Evolutionary conservation across 2,797 vertebrate species (phyloP).

Genomic region (Heterohyrax brucei): DNA sequence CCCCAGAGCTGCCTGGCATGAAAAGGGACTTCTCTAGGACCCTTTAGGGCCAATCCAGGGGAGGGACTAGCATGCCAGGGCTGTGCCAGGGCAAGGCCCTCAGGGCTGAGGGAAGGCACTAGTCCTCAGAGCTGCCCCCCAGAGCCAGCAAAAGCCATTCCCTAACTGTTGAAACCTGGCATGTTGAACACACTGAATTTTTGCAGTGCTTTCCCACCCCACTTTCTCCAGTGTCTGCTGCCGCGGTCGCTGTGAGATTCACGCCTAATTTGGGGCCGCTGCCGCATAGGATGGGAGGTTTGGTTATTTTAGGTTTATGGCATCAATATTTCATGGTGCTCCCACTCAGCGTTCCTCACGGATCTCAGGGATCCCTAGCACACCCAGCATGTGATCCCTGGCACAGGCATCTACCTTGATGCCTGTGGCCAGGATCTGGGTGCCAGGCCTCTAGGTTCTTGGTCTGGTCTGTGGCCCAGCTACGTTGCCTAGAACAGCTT

Average conservation of each 20-base stretch:
- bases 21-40: background rate
- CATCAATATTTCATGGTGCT: slow-evolving; percentile 47
- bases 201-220: background rate
- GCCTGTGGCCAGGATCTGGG: background rate
- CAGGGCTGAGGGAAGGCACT: background rate
- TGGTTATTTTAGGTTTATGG: background rate
- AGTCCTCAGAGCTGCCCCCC: background rate
- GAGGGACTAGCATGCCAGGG: accelerated
- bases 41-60: background rate
- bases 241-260: background rate
- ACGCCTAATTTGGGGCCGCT: background rate
- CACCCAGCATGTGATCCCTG: background rate
- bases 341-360: slow-evolving; percentile 21
- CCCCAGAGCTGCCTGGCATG: background rate
- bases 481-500: background rate
- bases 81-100: background rate
- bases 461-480: background rate
- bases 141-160: background rate
- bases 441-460: background rate
- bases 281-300: background rate
- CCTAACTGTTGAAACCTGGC: background rate
- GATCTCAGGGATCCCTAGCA: background rate
- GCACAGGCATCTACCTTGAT: accelerated
- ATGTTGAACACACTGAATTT: background rate
- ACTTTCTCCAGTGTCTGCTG: background rate